Evolutionary conservation across 1,140 invertebrate species (phyloP).

Genomic region (Drosophila nebulosa): DNA sequence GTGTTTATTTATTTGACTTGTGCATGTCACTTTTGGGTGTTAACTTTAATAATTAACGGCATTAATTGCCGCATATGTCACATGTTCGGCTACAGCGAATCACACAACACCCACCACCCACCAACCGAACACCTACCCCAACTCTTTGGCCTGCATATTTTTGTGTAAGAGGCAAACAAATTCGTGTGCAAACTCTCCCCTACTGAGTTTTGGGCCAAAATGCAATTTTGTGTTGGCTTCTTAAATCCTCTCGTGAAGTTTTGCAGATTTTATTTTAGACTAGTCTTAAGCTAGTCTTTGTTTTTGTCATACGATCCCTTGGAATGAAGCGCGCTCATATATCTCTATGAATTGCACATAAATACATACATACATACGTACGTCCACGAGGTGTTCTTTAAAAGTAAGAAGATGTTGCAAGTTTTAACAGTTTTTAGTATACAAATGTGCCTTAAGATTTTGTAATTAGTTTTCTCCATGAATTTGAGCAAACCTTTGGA

Average conservation of each 20-base stretch:
- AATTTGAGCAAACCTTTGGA: too few relatives aligned
- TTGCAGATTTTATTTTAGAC: background rate
- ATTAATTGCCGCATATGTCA: constrained; percentile 78
- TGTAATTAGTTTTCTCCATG: too few relatives aligned
- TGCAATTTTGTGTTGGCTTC: background rate
- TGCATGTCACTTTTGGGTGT: constrained; percentile 78
- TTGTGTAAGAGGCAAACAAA: background rate
- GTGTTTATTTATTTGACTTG: constrained; percentile 79
- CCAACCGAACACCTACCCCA: background rate
- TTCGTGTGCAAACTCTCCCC: too few relatives aligned
- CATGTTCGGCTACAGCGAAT: constrained; percentile 50
- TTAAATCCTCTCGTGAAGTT: background rate
- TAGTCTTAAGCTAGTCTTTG: too few relatives aligned
- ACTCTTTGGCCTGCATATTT: background rate
- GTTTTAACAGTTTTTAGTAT: too few relatives aligned
- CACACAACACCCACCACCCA: background rate
- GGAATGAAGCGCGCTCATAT: background rate
- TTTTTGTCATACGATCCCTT: background rate
- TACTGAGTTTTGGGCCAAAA: too few relatives aligned
- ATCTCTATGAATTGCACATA: background rate
- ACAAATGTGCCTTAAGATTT: too few relatives aligned
- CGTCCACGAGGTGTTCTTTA: too few relatives aligned
- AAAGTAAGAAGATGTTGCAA: too few relatives aligned
- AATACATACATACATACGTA: too few relatives aligned
- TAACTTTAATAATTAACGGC: constrained; percentile 79